Evolutionary conservation across 2,113 vertebrate species (phyloP).

Genomic region (Gobiocypris rarus): DNA sequence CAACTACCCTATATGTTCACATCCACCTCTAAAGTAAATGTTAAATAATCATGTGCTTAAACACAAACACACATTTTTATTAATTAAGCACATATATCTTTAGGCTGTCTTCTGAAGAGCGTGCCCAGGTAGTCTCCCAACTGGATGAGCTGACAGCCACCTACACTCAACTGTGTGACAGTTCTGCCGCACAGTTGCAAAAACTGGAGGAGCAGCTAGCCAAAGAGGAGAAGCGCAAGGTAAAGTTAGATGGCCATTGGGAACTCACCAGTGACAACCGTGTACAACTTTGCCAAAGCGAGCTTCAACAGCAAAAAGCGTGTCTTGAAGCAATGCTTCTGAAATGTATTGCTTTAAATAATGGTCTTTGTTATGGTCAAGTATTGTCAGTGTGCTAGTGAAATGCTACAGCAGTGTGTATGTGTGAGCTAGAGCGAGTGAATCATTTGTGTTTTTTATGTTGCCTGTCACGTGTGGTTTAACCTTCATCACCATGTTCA

Average conservation of each 20-base stretch:
- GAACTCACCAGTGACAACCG: neutral
- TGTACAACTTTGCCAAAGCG: neutral
- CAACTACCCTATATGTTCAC: neutral
- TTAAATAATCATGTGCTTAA: conserved; percentile 2
- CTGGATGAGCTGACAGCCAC: conserved; percentile 81
- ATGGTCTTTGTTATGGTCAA: neutral
- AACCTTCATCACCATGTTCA: conserved; percentile 63
- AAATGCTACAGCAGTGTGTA: conserved; percentile 56
- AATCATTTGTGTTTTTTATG: conserved; percentile 65
- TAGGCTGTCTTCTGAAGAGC: conserved; percentile 88
- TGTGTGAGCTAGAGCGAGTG: conserved; percentile 55
- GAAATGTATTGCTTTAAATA: conserved; percentile 44
- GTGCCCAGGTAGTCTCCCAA: conserved; percentile 82
- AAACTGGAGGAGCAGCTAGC: conserved; percentile 90
- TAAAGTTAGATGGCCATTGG: conserved; percentile 66
- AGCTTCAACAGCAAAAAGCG: conserved; percentile 40
- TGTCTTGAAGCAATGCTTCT: conserved; percentile 44
- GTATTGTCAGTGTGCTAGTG: conserved; percentile 49
- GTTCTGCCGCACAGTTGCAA: conserved; percentile 86
- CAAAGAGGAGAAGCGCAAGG: conserved; percentile 92
- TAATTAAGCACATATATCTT: neutral
- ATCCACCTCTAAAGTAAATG: neutral
- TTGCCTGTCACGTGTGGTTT: conserved; percentile 68
- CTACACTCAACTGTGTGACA: conserved; percentile 85
- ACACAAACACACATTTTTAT: conserved; percentile 18